phyloP scores from a whole-genome alignment of 2,113 vertebrate genomes.

The Semnornis frantzii region DNA sequence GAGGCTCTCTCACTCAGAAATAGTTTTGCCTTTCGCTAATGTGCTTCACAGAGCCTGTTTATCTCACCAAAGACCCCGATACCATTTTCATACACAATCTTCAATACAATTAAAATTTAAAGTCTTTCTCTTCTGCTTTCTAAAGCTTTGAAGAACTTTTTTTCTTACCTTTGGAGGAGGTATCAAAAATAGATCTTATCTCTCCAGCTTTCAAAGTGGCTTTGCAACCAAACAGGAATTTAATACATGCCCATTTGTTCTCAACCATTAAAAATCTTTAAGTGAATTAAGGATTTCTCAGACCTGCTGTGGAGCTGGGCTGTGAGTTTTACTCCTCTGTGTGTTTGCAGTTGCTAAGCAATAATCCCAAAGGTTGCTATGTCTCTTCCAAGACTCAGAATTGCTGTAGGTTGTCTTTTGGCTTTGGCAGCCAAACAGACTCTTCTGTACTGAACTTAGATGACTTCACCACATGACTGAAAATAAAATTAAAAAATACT shows the following conservation, averaged over 20 bases:
- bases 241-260: conserved; percentile 47
- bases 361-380: conserved; percentile 65
- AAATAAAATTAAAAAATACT: conserved; percentile 9
- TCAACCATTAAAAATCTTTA: conserved; percentile 42
- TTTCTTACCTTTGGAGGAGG: conserved; percentile 47
- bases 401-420: conserved; percentile 49
- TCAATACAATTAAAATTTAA: background rate
- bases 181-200: conserved; percentile 30
- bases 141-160: background rate
- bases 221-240: conserved; percentile 44
- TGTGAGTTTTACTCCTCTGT: conserved; percentile 46
- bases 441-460: conserved; percentile 32
- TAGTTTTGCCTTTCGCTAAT: background rate
- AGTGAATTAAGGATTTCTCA: conserved; percentile 37
- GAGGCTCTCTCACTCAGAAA: background rate
- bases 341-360: conserved; percentile 76
- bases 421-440: conserved; percentile 47
- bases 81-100: background rate
- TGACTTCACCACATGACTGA: background rate
- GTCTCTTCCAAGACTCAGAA: conserved; percentile 24
- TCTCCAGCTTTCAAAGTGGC: conserved; percentile 22
- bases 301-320: conserved; percentile 29
- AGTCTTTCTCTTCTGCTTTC: background rate
- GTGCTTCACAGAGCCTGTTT: background rate
- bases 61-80: background rate